Evolutionary conservation across 2,797 vertebrate species (phyloP).

Genomic region (Liparis tanakae): DNA sequence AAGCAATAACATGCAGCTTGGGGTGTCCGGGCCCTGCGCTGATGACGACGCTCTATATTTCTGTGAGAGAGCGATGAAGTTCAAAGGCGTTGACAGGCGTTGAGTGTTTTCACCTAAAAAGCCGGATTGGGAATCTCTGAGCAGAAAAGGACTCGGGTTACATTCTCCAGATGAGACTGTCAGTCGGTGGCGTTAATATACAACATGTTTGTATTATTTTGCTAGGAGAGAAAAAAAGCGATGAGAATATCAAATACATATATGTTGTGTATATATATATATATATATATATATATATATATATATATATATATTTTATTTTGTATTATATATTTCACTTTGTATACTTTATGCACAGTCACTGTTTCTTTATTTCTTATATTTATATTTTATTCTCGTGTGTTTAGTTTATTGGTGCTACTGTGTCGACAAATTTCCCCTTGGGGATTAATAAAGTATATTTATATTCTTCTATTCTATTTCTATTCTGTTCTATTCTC

Average conservation of each 20-base stretch:
- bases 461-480: too few species aligned
- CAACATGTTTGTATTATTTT: not conserved
- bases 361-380: too few species aligned
- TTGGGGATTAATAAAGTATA: too few species aligned
- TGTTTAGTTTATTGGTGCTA: too few species aligned
- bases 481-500: too few species aligned
- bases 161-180: constrained; percentile 24
- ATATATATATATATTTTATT: too few species aligned
- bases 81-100: constrained; percentile 58
- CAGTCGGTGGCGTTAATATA: constrained; percentile 15
- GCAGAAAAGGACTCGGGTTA: constrained; percentile 30
- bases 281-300: too few species aligned
- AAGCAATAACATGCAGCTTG: constrained; percentile 73
- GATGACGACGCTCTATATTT: constrained; percentile 61
- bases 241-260: not conserved
- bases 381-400: too few species aligned
- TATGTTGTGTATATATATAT: too few species aligned
- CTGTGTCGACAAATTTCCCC: too few species aligned
- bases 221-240: not conserved
- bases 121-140: constrained; percentile 33
- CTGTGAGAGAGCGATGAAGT: constrained; percentile 48
- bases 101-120: constrained; percentile 47
- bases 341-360: too few species aligned
- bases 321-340: too few species aligned
- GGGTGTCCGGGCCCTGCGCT: constrained; percentile 43